Conservation (phyloP, 2,888 invertebrate species). For the Thera obeliscata region DNA sequence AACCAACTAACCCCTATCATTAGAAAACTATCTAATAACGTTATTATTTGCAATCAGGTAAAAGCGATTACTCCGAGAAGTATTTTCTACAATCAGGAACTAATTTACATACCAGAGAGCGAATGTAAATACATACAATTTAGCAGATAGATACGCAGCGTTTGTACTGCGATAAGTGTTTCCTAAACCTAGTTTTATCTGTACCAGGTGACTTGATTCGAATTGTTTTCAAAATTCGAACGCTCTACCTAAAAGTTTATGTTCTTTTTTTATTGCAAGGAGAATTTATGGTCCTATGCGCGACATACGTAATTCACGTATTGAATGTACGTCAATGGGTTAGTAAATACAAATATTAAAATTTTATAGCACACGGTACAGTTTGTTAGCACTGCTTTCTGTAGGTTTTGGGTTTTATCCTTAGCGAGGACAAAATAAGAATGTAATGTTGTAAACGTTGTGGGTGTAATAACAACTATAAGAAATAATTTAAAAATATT, state of each 20-base stretch:
- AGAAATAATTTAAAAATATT: too few relatives aligned
- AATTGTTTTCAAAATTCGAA: slow-evolving; percentile 25
- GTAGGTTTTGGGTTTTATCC: too few relatives aligned
- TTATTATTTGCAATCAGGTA: slow-evolving; percentile 27
- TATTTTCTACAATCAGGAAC: slow-evolving; percentile 40
- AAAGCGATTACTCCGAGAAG: slow-evolving; percentile 26
- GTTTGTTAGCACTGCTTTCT: too few relatives aligned
- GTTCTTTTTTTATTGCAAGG: neutral
- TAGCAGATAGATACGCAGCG: slow-evolving; percentile 35
- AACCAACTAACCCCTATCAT: slow-evolving; percentile 21
- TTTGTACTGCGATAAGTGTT: slow-evolving; percentile 43
- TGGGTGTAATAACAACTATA: too few relatives aligned
- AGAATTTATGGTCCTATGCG: neutral
- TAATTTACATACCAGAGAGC: slow-evolving; percentile 35
- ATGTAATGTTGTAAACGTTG: too few relatives aligned
- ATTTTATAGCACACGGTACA: too few relatives aligned
- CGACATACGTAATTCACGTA: neutral
- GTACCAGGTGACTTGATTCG: slow-evolving; percentile 24
- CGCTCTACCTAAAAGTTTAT: neutral
- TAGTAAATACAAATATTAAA: neutral
- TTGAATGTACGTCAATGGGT: neutral
- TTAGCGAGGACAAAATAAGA: too few relatives aligned
- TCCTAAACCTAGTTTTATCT: slow-evolving; percentile 43
- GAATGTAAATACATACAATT: slow-evolving; percentile 42
- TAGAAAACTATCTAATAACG: slow-evolving; percentile 25